Evolutionary conservation across 2,113 vertebrate genomes (phyloP), one percentile per base, ranked within the genome.

Genomic region (Trogon melanurus): DNA sequence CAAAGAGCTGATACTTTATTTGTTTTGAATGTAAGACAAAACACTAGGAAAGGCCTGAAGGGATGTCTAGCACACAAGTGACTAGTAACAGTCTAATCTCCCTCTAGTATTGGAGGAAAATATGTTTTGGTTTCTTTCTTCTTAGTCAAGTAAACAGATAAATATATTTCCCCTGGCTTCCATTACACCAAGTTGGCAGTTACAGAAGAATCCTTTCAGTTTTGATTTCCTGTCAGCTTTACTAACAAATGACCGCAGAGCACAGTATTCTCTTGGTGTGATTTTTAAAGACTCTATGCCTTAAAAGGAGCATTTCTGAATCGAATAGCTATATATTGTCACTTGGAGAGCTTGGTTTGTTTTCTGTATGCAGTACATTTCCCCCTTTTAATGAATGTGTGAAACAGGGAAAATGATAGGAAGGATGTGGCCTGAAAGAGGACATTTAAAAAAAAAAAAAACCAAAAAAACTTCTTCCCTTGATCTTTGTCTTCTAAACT

Each of bases 151-250:
- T 96, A 96, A 97, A 94, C 93, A 96, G 91, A 94, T 94, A 97
- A 96, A 93, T 95, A 94, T 83, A 94, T 96, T 96, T 96, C 83
- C 92, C 92, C 85, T 90, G 92, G 91, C 92, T 96, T 96, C 88
- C 85, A 96, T 78, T 96, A 91, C 74, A 88, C 67, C 47, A 71
- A 92, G 82, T 86, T 95, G 91, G 92, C 95, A 89, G 93, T 81
- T 86, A 90, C 61, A 94, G 88, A 96, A 74, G 92, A 95, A 94
- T 94, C 85, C 61, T 92, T 93, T 94, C 95, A 94, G 93, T 96
- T 97, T 95, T 96, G 93, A 95, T 95, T 97, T 96, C 94, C 96
- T 96, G 85, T 94, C 95, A 96, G 75, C 58, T 95, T 96, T 92
- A 50, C 65, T 91, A 90, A 90, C 57, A 91, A 94, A 91, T 94